These are phyloP conservation scores for Hyperoplus immaculatus DNA, from an alignment of 2,797 vertebrate species.

Conservation along the genomic window DNA sequence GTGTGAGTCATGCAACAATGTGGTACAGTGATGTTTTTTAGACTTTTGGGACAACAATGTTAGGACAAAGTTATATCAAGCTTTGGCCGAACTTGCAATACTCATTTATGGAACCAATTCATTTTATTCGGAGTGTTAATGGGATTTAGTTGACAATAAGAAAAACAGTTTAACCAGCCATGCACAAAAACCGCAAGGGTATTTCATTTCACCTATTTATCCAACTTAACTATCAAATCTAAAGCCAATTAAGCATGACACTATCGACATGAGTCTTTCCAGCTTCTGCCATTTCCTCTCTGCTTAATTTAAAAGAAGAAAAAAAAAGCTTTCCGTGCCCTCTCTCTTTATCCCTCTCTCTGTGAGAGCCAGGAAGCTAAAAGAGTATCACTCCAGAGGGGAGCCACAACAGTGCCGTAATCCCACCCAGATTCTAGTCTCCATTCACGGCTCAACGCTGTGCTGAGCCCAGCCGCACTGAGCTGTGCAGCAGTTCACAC, in stretches of 20 bases:
- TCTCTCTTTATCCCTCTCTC: conserved; percentile 33
- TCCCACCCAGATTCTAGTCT: conserved; percentile 70
- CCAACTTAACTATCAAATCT: too few relatives aligned
- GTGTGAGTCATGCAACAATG: background rate
- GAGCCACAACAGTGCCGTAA: conserved; percentile 64
- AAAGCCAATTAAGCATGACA: background rate
- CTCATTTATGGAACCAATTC: too few relatives aligned
- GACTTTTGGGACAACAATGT: background rate
- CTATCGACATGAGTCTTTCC: background rate
- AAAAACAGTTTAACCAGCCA: too few relatives aligned
- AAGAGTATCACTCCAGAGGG: conserved; percentile 69
- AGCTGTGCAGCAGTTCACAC: conserved; percentile 70
- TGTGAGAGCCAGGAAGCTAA: conserved; percentile 57
- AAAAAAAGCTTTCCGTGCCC: background rate
- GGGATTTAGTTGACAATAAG: background rate
- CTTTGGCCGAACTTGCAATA: fast-evolving
- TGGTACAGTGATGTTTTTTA: background rate
- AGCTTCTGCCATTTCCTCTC: background rate
- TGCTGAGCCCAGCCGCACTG: conserved; percentile 56
- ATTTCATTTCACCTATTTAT: background rate
- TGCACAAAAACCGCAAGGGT: too few relatives aligned
- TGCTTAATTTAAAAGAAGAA: conserved; percentile 16
- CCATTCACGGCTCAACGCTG: conserved; percentile 60
- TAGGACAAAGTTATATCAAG: background rate
- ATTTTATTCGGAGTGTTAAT: background rate